Conservation (phyloP, 1,140 invertebrate genomes). For the Dendroctonus ponderosae region DNA sequence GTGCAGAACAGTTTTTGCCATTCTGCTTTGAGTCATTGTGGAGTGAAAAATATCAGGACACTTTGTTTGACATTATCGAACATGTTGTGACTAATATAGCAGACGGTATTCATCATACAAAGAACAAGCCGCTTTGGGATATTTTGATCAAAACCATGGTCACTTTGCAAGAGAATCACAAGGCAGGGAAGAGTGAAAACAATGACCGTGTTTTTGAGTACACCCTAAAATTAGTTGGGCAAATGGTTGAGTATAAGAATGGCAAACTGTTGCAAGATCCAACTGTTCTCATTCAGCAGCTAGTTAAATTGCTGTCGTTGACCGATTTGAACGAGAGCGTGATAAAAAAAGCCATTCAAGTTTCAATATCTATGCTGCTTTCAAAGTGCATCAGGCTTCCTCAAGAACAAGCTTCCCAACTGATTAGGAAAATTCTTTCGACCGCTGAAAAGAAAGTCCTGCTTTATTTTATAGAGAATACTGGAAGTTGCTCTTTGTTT, state of each 20-base stretch:
- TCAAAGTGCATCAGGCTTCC: constrained; percentile 61
- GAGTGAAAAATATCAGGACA: constrained; percentile 56
- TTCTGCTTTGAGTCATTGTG: constrained; percentile 62
- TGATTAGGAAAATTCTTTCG: constrained; percentile 62
- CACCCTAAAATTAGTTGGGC: constrained; percentile 59
- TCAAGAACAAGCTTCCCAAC: constrained; percentile 66
- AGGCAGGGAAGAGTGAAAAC: constrained; percentile 27
- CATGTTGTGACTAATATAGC: constrained; percentile 61
- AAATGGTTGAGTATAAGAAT: constrained; percentile 60
- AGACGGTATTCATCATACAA: constrained; percentile 58
- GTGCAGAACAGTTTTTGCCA: constrained; percentile 63
- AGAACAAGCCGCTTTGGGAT: constrained; percentile 62
- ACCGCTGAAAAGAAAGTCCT: constrained; percentile 58
- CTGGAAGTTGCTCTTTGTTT: constrained; percentile 67
- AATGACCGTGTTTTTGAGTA: constrained; percentile 46
- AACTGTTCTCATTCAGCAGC: constrained; percentile 50
- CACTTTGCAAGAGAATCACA: constrained; percentile 37
- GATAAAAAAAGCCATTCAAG: constrained; percentile 56
- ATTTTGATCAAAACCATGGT: constrained; percentile 47
- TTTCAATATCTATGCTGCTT: constrained; percentile 60
- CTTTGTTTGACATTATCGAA: constrained; percentile 63
- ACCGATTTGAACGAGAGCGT: constrained; percentile 54
- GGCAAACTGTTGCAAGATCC: constrained; percentile 64
- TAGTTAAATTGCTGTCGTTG: constrained; percentile 54
- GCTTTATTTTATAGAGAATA: constrained; percentile 62